Percentiles rank a stretch among this genome's conserved stretches.
Conservation (phyloP, 2,113 vertebrate genomes). For the Plotosus lineatus region DNA sequence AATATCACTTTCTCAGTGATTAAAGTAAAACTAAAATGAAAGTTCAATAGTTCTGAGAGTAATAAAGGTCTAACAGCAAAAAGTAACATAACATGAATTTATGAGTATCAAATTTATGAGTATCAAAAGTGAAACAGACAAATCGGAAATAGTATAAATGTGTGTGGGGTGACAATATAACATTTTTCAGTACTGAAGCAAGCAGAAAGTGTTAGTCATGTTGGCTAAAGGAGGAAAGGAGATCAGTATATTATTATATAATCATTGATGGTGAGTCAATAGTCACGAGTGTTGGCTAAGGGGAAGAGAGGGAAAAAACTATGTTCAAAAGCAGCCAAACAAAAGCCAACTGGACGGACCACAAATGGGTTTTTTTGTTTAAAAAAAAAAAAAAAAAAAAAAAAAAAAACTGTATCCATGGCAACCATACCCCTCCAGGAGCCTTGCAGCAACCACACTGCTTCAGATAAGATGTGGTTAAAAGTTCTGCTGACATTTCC, state of each 20-base stretch:
- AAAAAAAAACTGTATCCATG: conserved; percentile 38
- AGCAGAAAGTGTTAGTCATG: conserved; percentile 14
- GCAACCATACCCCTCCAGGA: conserved; percentile 17
- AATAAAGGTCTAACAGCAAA: neutral
- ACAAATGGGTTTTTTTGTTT: neutral
- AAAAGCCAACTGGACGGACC: neutral
- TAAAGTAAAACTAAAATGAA: neutral
- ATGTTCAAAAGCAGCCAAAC: conserved; percentile 50
- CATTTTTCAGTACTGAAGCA: conserved; percentile 1
- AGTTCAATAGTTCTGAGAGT: neutral
- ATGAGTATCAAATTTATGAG: neutral
- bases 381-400: conserved; percentile 32
- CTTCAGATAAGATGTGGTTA: conserved; percentile 6
- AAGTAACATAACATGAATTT: conserved; percentile 8
- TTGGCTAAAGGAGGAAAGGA: neutral
- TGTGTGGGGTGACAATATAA: neutral
- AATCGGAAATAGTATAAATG: neutral
- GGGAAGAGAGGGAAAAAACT: conserved; percentile 47
- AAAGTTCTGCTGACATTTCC: conserved; percentile 24
- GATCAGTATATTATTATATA: neutral
- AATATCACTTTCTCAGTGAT: neutral
- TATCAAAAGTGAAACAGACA: neutral
- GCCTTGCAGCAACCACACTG: conserved; percentile 8
- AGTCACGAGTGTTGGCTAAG: conserved; percentile 29
- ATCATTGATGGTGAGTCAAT: conserved; percentile 22